Conservation (phyloP, 2,113 vertebrate genomes). For the Lycaon pictus region DNA sequence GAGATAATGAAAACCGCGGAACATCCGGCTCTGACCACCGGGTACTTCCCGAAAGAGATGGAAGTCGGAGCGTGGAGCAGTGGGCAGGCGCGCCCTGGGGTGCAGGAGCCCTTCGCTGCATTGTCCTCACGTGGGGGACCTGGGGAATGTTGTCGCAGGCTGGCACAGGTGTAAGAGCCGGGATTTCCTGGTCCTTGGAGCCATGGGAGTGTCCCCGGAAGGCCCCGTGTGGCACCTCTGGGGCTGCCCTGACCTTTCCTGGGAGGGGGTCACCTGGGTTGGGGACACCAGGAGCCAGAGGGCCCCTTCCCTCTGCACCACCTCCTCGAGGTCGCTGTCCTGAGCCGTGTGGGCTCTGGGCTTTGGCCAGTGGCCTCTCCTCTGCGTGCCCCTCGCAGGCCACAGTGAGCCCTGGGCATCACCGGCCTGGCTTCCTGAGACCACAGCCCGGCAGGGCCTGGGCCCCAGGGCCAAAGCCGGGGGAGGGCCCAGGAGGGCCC, state of each 20-base stretch:
- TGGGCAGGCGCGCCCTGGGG: fast-evolving
- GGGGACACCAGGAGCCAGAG: neutral
- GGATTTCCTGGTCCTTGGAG: neutral
- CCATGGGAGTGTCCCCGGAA: fast-evolving
- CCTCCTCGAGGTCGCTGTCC: neutral
- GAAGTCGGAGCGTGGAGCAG: neutral
- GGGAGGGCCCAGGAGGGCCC: neutral
- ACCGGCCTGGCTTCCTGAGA: fast-evolving
- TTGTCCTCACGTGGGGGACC: neutral
- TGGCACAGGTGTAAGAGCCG: fast-evolving
- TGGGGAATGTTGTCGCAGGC: fast-evolving
- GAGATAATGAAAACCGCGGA: neutral
- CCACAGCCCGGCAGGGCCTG: neutral
- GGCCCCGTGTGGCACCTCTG: fast-evolving
- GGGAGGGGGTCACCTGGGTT: neutral
- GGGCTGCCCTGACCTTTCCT: neutral
- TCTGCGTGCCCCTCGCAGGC: neutral
- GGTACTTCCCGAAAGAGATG: neutral
- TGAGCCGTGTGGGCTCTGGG: fast-evolving
- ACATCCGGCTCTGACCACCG: fast-evolving
- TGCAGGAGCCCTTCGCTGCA: fast-evolving
- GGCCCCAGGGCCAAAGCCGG: neutral
- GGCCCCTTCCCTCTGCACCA: too few relatives aligned
- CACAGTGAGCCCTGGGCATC: fast-evolving
- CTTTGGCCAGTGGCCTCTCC: neutral